phyloP scores from a whole-genome alignment of 2,113 vertebrate genomes.

The Microtus pennsylvanicus region DNA sequence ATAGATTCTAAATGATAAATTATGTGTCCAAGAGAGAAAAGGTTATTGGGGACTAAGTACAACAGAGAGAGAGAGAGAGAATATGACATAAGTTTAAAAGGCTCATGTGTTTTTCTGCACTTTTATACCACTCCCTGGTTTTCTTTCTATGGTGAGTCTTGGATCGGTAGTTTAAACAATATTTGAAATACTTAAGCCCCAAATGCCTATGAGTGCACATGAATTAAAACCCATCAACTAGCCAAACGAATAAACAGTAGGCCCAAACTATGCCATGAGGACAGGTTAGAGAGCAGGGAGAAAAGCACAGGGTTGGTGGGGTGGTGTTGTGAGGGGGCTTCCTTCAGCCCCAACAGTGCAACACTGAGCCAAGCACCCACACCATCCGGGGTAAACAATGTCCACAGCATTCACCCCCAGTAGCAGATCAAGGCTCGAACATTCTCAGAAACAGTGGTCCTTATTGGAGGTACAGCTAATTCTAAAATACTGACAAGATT shows the following conservation, averaged over 20 bases:
- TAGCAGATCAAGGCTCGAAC: not conserved
- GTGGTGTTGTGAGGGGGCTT: not conserved
- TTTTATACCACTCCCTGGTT: not conserved
- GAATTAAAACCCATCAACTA: not conserved
- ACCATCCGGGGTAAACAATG: not conserved
- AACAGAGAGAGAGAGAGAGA: not conserved
- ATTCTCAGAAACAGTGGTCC: not conserved
- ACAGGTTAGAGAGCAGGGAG: too few relatives aligned
- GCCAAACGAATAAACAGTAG: not conserved
- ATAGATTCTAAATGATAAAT: slow-evolving; percentile 62
- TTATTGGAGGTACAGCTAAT: not conserved
- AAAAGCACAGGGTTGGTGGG: not conserved
- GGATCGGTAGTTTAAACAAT: slow-evolving; percentile 10
- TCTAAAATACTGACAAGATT: not conserved
- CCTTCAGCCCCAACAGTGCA: not conserved
- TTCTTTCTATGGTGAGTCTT: not conserved
- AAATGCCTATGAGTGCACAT: not conserved
- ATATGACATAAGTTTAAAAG: not conserved
- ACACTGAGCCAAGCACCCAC: not conserved
- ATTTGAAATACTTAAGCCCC: slow-evolving; percentile 1
- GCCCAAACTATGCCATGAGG: not conserved
- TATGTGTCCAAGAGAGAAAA: slow-evolving; percentile 59
- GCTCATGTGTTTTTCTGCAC: not conserved
- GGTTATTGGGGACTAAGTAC: slow-evolving; percentile 43
- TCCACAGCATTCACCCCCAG: not conserved